phyloP scores from a whole-genome alignment of 2,888 invertebrate species.

The Hydroisotoma schaefferi region DNA sequence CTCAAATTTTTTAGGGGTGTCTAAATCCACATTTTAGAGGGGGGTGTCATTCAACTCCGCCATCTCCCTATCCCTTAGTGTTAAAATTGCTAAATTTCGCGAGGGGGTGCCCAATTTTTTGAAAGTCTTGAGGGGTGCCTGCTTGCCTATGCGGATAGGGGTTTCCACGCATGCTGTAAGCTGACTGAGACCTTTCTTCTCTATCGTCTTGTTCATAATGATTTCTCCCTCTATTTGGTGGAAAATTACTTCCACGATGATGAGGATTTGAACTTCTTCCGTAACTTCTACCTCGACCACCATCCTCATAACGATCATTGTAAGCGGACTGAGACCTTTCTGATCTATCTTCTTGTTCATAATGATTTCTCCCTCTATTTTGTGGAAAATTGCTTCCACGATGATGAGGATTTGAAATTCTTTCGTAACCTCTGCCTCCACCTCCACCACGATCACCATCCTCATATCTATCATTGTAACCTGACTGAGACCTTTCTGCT shows the following conservation, averaged over 20 bases:
- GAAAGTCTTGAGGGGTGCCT: not conserved
- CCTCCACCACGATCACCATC: not conserved
- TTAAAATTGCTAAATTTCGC: not conserved
- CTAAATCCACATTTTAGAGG: no score
- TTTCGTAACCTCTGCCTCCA: no score
- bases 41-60: no score
- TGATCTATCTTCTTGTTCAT: not conserved
- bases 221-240: no score
- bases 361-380: not conserved
- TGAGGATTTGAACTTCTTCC: constrained; percentile 1
- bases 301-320: not conserved
- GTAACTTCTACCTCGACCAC: constrained; percentile 1
- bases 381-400: not conserved
- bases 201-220: no score
- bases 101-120: no score
- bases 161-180: not conserved
- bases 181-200: no score
- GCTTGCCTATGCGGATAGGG: not conserved
- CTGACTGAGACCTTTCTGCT: not conserved
- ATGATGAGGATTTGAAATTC: not conserved
- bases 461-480: not conserved
- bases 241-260: constrained; percentile 15
- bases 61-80: no score
- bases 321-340: not conserved
- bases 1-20: no score